These are phyloP conservation scores for Mobula hypostoma DNA, from an alignment of 2,113 vertebrate species.

Conservation along the genomic window DNA sequence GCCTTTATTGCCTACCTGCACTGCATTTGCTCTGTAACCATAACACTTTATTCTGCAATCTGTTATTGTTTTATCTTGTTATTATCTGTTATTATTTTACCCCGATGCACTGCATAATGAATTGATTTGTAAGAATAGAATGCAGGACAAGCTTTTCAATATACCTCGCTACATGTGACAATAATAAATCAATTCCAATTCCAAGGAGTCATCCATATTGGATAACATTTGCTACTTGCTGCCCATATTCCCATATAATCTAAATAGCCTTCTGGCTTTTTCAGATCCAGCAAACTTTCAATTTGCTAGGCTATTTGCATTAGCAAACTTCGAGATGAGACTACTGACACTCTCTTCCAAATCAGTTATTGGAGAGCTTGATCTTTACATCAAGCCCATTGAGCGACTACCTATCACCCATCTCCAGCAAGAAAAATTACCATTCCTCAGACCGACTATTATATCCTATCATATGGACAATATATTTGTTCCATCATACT, in stretches of 20 bases:
- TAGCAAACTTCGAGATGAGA: not conserved
- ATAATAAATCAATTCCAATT: too few relatives aligned
- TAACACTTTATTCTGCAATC: too few relatives aligned
- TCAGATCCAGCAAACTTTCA: not conserved
- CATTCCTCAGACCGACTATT: not conserved
- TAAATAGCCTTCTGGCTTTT: not conserved
- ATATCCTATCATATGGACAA: not conserved
- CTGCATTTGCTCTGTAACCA: too few relatives aligned
- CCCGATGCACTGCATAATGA: too few relatives aligned
- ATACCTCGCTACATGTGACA: too few relatives aligned
- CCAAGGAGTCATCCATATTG: not conserved
- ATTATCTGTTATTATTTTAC: too few relatives aligned
- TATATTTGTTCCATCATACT: not conserved
- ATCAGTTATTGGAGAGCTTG: not conserved
- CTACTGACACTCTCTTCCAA: not conserved
- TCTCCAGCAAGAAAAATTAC: not conserved
- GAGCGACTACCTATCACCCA: not conserved
- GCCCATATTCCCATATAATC: not conserved
- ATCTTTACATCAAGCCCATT: not conserved
- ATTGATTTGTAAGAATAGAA: too few relatives aligned
- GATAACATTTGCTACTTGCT: not conserved
- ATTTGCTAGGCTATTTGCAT: not conserved
- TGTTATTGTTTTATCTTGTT: too few relatives aligned
- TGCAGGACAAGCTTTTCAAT: too few relatives aligned
- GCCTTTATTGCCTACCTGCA: too few relatives aligned